These are phyloP conservation scores for Mamestra configurata DNA, from an alignment of 1,140 invertebrate species.

Conservation along the genomic window DNA sequence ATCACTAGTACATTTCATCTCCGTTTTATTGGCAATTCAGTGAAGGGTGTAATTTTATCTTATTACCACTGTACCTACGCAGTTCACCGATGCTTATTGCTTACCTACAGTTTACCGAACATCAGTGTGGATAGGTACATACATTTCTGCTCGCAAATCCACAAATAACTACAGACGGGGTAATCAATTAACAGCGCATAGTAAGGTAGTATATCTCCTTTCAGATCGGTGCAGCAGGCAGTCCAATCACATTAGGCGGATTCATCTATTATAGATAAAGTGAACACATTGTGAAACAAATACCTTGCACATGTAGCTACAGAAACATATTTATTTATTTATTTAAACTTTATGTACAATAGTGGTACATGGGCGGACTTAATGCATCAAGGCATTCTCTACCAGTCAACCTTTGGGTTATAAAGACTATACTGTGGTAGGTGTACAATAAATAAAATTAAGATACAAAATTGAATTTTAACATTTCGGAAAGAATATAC, in stretches of 20 bases:
- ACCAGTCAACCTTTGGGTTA: too few relatives aligned
- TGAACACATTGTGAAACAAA: constrained; percentile 20
- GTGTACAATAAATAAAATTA: too few relatives aligned
- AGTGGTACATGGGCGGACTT: too few relatives aligned
- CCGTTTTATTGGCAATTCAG: constrained; percentile 64
- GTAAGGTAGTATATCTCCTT: constrained; percentile 13
- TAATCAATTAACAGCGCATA: constrained; percentile 39
- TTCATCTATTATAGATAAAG: constrained; percentile 25
- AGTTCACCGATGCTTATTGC: constrained; percentile 10
- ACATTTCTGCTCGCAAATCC: neutral
- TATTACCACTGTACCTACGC: constrained; percentile 51
- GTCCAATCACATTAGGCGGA: constrained; percentile 40
- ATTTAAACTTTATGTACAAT: too few relatives aligned
- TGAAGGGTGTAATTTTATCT: constrained; percentile 62
- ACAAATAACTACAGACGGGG: constrained; percentile 23
- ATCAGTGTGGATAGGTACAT: neutral
- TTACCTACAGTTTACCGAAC: neutral
- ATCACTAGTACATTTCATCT: constrained; percentile 63
- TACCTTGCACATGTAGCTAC: constrained; percentile 1
- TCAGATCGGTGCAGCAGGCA: constrained; percentile 1
- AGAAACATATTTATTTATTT: neutral
- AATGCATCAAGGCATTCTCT: too few relatives aligned
- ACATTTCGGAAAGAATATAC: too few relatives aligned
- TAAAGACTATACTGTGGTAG: too few relatives aligned
- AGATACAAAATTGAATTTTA: too few relatives aligned